Base-by-base conservation (phyloP, 1,140 invertebrate genomes). In the Conopomorpha cramerella region DNA sequence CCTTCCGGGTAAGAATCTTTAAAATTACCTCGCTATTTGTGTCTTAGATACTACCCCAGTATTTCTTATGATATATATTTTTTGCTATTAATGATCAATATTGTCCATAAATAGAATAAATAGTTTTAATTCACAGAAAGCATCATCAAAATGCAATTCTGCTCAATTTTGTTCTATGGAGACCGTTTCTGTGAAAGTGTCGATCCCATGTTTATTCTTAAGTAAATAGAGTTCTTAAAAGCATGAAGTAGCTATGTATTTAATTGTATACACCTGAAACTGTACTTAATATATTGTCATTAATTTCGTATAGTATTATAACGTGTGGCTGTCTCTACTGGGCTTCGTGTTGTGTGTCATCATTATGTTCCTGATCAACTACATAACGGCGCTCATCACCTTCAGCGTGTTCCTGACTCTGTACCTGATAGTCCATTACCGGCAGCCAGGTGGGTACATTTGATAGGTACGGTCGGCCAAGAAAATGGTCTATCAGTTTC, bases 291-390 rank as follows among this genome's bases (percentile, higher is more conserved):
- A 23, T 6, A 23, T 23, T 38, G 35, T 41, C 12, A 32, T 37
- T 30, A 38, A 44, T 52, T 55, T 55, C 58, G 40, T 87, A 87
- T 73, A 93, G 86, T 93, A 91, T 72, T 98, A 96, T 77, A 97
- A 95, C 65, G 95, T 92, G 87, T 98, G 95, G 95, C 77, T 97
- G 14, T 96, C 93, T 66, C 81, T 98, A 27, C 30, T 87, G 43
- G 96, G 95, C 29, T 77, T 94, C n/a, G 74, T 94, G 36, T 64
- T 97, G 10, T 98, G 95, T 65, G 84, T 97, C 33, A 85, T 85
- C 32, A 93, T 96, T 16, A 99, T 98, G 96, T 98, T 98, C 72
- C 80, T 98, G 41, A 94, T 97, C 51, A 94, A 92, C 48, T 96
- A 93, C 89, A 81, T 84, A 79, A 96, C 93, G 6, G 95, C 95